Evolutionary conservation across 2,888 invertebrate genomes (phyloP), one percentile per base, ranked within the genome.

Genomic region (Oscheius sp.): DNA sequence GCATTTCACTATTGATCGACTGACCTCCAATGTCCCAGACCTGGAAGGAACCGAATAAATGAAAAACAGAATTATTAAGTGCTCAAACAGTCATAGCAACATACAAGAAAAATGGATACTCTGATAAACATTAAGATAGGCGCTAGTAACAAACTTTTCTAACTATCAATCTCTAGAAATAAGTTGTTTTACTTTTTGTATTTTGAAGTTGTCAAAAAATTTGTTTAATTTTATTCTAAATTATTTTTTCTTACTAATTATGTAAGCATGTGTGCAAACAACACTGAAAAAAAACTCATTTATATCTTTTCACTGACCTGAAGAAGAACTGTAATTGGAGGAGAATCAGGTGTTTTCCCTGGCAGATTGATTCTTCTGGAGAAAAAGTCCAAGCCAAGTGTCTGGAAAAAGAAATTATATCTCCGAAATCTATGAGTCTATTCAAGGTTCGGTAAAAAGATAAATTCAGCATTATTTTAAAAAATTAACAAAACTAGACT

Each of bases 1-100:
- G 88, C 93, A 94, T 93, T 70, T 90, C 89, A 8, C 92, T 92
- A 51, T 90, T 89, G 12, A 92, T 88, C 38, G 92, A 91, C 74
- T 91, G 90, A 22, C 94, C 94, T 49, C 93, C 92, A 64, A 94
- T 90, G 87, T 94, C 94, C 89, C 93, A 93, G 32, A 94, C 89
- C 86, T 92, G 91, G 26, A 84, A 80, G 32, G 26, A 33, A 9
- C n/a, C 20, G 20, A 28, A 33, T 4, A 33, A 24, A 30, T 54
- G 3, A 3, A 17, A 33, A 9, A 54, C n/a, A 30, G 22, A 32
- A 26, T 26, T 6, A 28, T 20, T 32, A 65, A 65, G 20, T 51
- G 2, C 45, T 36, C 24, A n/a, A 62, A 45, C 45, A 45, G 8
- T 17, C 8, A 14, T 20, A 49, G 22, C 49, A n/a, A n/a, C n/a